phyloP scores from a whole-genome alignment of 2,113 vertebrate species.

The Pseudorasbora parva region DNA sequence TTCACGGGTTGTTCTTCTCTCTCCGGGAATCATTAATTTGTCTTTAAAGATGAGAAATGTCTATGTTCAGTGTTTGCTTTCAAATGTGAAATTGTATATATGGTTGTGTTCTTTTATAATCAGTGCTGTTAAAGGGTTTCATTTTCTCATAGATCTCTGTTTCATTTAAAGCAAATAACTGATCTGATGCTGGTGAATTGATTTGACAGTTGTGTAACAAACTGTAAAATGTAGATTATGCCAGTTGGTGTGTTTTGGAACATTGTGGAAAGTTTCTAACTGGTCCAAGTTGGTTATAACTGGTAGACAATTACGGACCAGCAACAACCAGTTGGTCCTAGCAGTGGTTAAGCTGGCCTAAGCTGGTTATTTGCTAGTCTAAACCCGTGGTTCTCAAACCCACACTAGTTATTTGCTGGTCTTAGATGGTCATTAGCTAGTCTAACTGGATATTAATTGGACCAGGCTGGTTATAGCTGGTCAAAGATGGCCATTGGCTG shows the following conservation, averaged over 20 bases:
- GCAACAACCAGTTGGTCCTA: not conserved
- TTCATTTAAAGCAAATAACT: not conserved
- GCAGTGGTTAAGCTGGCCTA: not conserved
- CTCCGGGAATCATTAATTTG: conserved; percentile 13
- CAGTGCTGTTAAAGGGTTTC: not conserved
- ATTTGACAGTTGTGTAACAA: not conserved
- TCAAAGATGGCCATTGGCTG: not conserved
- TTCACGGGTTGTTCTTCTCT: conserved; percentile 25
- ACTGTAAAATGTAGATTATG: not conserved
- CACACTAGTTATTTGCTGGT: not conserved
- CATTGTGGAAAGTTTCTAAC: not conserved
- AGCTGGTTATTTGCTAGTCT: not conserved
- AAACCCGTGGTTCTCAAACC: not conserved
- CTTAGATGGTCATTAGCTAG: not conserved
- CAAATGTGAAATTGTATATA: not conserved
- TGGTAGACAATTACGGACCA: no score
- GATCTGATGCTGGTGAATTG: not conserved
- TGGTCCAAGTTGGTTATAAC: not conserved
- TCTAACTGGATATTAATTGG: not conserved
- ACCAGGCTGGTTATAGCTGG: not conserved
- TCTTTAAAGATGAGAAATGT: conserved; percentile 12
- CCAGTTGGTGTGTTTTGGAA: not conserved
- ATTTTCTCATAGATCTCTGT: not conserved
- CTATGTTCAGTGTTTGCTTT: not conserved
- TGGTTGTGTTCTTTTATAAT: not conserved